Evolutionary conservation across 2,888 invertebrate species (phyloP), one percentile per base, ranked within the genome.

Genomic region (Romanomermis culicivorax): DNA sequence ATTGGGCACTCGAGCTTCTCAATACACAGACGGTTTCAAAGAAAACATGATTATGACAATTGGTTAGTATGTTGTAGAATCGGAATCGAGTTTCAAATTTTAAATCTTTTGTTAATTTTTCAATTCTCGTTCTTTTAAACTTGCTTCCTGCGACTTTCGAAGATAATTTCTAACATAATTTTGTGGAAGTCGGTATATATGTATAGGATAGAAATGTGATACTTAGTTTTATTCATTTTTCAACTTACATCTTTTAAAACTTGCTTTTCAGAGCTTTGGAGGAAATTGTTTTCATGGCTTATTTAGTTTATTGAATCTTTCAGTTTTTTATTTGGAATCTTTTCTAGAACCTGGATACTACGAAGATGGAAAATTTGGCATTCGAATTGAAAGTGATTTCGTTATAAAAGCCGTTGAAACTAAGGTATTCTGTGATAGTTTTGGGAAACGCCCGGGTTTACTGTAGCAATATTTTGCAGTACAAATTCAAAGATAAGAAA

Each of bases 261-360:
- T n/a, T n/a, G n/a, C n/a, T n/a, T n/a, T n/a, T n/a, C n/a, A n/a
- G n/a, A n/a, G n/a, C n/a, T n/a, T n/a, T n/a, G n/a, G n/a, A n/a
- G n/a, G n/a, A n/a, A n/a, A n/a, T n/a, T n/a, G n/a, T n/a, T n/a
- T n/a, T n/a, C n/a, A n/a, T n/a, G n/a, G n/a, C n/a, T n/a, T n/a
- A n/a, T n/a, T n/a, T n/a, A n/a, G n/a, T n/a, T n/a, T n/a, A n/a
- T n/a, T n/a, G n/a, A n/a, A n/a, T n/a, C n/a, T n/a, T n/a, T n/a
- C n/a, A n/a, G n/a, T n/a, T n/a, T n/a, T n/a, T n/a, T n/a, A n/a
- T n/a, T n/a, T n/a, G n/a, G n/a, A n/a, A n/a, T n/a, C n/a, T n/a
- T n/a, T n/a, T n/a, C n/a, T n/a, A 81, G 86, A 88, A 68, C 91
- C 91, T 0, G 91, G 91, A 0, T 91, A 80, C 72, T 93, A 93